Percentiles rank a stretch among this genome's conserved stretches.
These are phyloP conservation scores for Notocelia uddmanniana DNA, from an alignment of 2,888 invertebrate species.

Conservation along the genomic window DNA sequence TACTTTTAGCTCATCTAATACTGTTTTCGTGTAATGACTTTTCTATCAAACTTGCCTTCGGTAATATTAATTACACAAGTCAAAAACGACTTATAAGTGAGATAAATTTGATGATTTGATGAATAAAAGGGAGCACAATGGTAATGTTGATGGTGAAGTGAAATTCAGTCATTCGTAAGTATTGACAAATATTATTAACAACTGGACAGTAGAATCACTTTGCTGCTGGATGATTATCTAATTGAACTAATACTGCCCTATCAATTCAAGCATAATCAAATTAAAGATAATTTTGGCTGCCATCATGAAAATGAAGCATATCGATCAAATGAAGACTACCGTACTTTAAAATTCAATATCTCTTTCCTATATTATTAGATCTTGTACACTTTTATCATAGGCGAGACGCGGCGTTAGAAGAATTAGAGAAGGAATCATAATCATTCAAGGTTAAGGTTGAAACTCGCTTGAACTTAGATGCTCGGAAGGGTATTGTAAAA, in stretches of 20 bases:
- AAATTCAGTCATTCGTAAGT: neutral
- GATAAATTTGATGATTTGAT: slow-evolving; percentile 20
- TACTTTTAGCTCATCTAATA: slow-evolving; percentile 52
- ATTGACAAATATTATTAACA: neutral
- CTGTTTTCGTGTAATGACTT: slow-evolving; percentile 58
- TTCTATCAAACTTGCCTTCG: slow-evolving; percentile 76
- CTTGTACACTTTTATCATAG: slow-evolving; percentile 80
- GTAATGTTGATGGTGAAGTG: neutral
- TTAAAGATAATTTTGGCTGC: slow-evolving; percentile 72
- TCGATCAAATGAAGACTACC: slow-evolving; percentile 84
- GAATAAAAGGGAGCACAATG: slow-evolving; percentile 16
- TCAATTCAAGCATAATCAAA: slow-evolving; percentile 55
- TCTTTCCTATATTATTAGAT: slow-evolving; percentile 84
- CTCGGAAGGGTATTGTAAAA: slow-evolving; percentile 62
- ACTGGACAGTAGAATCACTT: too few relatives aligned
- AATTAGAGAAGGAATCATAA: slow-evolving; percentile 68
- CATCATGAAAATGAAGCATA: slow-evolving; percentile 84
- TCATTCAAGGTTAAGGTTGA: slow-evolving; percentile 65
- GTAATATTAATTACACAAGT: slow-evolving; percentile 70
- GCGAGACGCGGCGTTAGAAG: slow-evolving; percentile 63
- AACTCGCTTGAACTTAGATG: slow-evolving; percentile 65
- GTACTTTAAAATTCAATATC: slow-evolving; percentile 80
- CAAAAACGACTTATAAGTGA: slow-evolving; percentile 18
- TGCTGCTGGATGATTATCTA: neutral
- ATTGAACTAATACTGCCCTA: slow-evolving; percentile 14